A percentile compares a stretch with the other conserved stretches of the same genome.
These are phyloP conservation scores for Neodiprion virginianus DNA, from an alignment of 1,140 invertebrate genomes.

Conservation along the genomic window DNA sequence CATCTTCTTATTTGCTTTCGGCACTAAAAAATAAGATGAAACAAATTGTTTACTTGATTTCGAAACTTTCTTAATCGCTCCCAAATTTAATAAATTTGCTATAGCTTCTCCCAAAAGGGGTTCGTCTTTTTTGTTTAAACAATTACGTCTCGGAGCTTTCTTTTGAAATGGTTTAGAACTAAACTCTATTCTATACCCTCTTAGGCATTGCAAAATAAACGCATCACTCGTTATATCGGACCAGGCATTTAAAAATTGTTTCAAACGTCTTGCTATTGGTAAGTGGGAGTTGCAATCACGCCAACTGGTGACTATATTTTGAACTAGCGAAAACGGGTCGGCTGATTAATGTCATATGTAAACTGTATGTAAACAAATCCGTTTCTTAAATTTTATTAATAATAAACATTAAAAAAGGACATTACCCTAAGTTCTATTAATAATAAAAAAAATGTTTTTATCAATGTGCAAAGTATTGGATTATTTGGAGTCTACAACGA, in stretches of 20 bases:
- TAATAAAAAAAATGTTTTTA: no score
- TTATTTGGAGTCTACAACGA: no score
- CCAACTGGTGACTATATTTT: no score
- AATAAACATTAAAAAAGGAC: no score
- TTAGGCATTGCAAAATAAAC: background rate
- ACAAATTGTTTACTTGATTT: background rate
- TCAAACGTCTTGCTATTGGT: background rate
- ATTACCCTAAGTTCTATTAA: no score
- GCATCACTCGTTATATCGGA: background rate
- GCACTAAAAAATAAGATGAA: conserved; percentile 42
- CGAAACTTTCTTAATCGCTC: background rate
- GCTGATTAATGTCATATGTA: no score
- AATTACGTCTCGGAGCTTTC: conserved; percentile 22
- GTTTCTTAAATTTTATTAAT: no score
- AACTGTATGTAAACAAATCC: no score
- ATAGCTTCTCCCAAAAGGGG: background rate
- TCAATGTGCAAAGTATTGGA: no score
- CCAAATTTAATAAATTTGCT: conserved; percentile 16
- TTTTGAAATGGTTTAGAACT: background rate
- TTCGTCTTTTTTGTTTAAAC: conserved; percentile 40
- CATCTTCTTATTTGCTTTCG: conserved; percentile 43
- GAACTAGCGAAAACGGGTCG: no score
- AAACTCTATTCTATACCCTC: background rate
- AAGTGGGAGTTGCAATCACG: no score
- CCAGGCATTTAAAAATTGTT: background rate